Evolutionary conservation across 2,888 invertebrate species (phyloP), one percentile per base, ranked within the genome.

Genomic region (Noctua janthe): DNA sequence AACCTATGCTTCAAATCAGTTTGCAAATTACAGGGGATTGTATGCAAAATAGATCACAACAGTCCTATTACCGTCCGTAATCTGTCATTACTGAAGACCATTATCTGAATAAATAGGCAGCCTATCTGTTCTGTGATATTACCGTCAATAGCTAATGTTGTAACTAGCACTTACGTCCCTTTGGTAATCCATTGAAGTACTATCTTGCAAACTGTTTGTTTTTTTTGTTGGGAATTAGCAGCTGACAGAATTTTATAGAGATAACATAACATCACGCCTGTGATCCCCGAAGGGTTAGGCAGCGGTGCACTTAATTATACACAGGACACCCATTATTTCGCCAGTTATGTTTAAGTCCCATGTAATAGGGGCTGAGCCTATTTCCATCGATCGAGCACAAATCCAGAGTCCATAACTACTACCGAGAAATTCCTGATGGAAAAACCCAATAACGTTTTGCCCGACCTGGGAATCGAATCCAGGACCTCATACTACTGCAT

Each of bases 41-140:
- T 80, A 73, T 87, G 85, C 81, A 84, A 87, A 85, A 87, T 85
- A 75, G 71, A 77, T 75, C 72, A 75, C 71, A 80, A 84, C 66
- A 59, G 87, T 23, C 49, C 83, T 43, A 78, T 78, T 78, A 75
- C 74, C n/a, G 67, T 4, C 56, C 39, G 74, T 70, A 87, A 87
- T 85, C 74, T 84, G 76, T 84, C 76, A 80, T 87, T 84, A 87
- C 69, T 64, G 13, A 62, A 66, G 59, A 20, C 72, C 69, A 70
- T 76, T 80, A 74, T 72, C 67, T 87, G 43, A 84, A 85, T 83
- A 85, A 87, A 76, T 76, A 79, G 84, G 11, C 5, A 64, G 29
- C 17, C 83, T 70, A 66, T 86, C 83, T 74, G 64, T 59, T 74
- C 64, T 15, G 69, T 74, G 74, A 66, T 72, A 74, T 79, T 74